Base-by-base conservation (phyloP, 2,113 vertebrate species). In the Hystrix brachyura region DNA sequence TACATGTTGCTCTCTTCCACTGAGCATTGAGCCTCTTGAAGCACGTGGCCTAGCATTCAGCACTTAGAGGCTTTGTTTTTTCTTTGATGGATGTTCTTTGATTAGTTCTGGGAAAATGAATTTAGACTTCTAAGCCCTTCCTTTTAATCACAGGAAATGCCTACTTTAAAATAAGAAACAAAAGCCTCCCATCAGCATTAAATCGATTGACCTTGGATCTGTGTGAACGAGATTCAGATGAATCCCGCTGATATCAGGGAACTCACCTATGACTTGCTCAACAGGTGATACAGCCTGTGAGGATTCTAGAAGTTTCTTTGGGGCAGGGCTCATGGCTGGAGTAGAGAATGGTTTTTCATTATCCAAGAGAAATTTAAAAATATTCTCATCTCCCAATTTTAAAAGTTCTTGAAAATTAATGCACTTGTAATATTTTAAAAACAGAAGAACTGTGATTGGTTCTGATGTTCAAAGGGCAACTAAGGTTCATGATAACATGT, bases 131-230 rank as follows among this genome's bases (percentile, higher is more conserved):
- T 72, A 85, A 71, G 34, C 23, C 57, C 71, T 92, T 95, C 43
- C n/a, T 93, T 95, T 94, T 78, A 94, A 87, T 94, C 59, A 89
- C 48, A 92, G 38, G 48, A 92, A 96, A 72, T n/a, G 38, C 18
- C 55, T 91, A 5, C 5, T 80, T 96, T 89, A 82, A 78, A 91
- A 90, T 81, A 60, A 94, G 46, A 53, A 79, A 5, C 83, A 79
- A 78, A 91, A 18, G 17, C 51, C 21, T 86, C 3, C 51, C 23
- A 71, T 69, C 29, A 71, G 27, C 72, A 59, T 5, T 10, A n/a
- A 87, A 62, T 89, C 89, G 62, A 84, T 5, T 62, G 53, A 76
- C 25, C 15, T 3, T 46, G 65, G 29, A 17, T 65, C 34, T 48
- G 38, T 86, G 43, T 87, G 62, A 23, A 18, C 53, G 78, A 3